A percentile compares a stretch with the other conserved stretches of the same genome.
Conservation (phyloP, 2,888 invertebrate species). For the Anthoptus insignis region DNA sequence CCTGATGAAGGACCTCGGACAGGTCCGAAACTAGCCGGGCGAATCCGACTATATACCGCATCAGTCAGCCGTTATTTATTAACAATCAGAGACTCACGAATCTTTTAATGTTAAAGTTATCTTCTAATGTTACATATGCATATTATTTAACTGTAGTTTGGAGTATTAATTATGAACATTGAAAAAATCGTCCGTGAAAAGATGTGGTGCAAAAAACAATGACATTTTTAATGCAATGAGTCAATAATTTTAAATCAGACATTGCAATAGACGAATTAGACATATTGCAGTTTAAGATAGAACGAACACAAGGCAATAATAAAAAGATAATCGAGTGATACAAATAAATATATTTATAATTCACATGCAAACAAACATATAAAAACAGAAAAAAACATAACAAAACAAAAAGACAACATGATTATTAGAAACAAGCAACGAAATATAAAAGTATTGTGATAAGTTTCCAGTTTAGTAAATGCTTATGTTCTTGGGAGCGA, state of each 20-base stretch:
- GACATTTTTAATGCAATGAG: background rate
- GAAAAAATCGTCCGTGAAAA: background rate
- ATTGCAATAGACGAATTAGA: background rate
- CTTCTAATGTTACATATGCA: too few relatives aligned
- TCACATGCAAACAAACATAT: conserved; percentile 17
- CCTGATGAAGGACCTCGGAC: too few relatives aligned
- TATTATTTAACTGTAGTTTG: too few relatives aligned
- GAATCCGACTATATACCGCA: too few relatives aligned
- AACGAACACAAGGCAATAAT: background rate
- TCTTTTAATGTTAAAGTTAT: too few relatives aligned
- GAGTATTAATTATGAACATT: too few relatives aligned
- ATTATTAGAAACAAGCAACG: conserved; percentile 9
- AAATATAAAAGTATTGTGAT: background rate
- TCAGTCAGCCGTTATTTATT: too few relatives aligned
- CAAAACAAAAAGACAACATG: background rate
- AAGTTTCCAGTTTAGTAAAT: conserved; percentile 65
- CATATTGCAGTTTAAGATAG: background rate
- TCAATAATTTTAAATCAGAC: background rate
- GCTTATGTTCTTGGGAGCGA: conserved; percentile 84
- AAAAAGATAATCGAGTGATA: conserved; percentile 5
- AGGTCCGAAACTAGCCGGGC: too few relatives aligned
- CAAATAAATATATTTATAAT: conserved; percentile 7
- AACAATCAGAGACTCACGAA: too few relatives aligned
- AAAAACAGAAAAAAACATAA: background rate
- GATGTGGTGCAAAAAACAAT: background rate